Percentiles rank a stretch among this genome's conserved stretches.
These are phyloP conservation scores for Anoplophora glabripennis DNA, from an alignment of 1,140 invertebrate species.

Conservation along the genomic window DNA sequence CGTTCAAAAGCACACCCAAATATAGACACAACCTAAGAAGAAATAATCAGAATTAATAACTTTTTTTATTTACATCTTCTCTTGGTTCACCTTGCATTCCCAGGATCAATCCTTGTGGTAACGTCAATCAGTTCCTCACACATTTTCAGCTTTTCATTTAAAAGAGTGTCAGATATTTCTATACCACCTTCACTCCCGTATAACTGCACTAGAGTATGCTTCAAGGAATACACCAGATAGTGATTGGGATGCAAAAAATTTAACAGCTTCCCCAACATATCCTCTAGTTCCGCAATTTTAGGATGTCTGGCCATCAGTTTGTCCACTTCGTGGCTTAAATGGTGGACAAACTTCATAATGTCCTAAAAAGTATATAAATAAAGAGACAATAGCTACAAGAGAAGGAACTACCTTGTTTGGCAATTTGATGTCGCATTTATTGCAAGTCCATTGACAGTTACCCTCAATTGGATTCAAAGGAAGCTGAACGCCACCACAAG, in stretches of 20 bases:
- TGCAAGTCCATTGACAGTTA: constrained; percentile 60
- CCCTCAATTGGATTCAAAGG: constrained; percentile 61
- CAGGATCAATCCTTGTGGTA: constrained; percentile 65
- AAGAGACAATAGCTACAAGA: too few species aligned
- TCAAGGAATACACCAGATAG: constrained; percentile 63
- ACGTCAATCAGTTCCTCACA: constrained; percentile 64
- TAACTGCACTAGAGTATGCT: constrained; percentile 63
- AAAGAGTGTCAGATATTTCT: constrained; percentile 47
- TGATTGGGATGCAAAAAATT: constrained; percentile 66
- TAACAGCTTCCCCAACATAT: constrained; percentile 61
- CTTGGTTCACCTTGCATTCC: constrained; percentile 51
- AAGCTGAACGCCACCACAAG: constrained; percentile 50
- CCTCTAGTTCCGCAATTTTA: constrained; percentile 52
- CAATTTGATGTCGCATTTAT: constrained; percentile 56
- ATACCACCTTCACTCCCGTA: constrained; percentile 54
- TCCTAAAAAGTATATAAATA: constrained; percentile 43
- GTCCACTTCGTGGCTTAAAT: constrained; percentile 60
- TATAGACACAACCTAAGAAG: constrained; percentile 24
- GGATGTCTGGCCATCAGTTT: constrained; percentile 56
- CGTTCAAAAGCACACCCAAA: constrained; percentile 23
- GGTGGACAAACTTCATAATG: constrained; percentile 58
- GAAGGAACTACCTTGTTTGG: constrained; percentile 38
- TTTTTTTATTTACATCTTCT: background rate
- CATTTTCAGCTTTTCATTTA: constrained; percentile 62
- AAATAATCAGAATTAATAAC: too few species aligned